A percentile compares a stretch with the other conserved stretches of the same genome.
Conservation (phyloP, 2,113 vertebrate genomes). For the crab-eating macaque (Macaca fascicularis) region DNA sequence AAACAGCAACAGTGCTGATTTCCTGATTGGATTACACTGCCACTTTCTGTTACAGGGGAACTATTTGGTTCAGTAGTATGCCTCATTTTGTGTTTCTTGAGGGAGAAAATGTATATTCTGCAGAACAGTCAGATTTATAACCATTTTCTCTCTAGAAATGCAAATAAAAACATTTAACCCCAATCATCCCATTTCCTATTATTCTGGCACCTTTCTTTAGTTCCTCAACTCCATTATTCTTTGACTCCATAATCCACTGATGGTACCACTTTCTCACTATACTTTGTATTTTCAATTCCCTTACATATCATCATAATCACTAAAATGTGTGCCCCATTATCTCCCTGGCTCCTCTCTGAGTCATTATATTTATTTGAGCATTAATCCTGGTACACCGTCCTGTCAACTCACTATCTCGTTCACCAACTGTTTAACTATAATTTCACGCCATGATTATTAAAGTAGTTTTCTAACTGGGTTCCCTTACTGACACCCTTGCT, state of each 20-base stretch:
- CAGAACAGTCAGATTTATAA: constrained; percentile 12
- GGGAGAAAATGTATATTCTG: background rate
- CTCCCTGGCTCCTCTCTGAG: background rate
- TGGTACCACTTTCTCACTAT: background rate
- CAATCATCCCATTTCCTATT: constrained; percentile 13
- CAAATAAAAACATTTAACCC: background rate
- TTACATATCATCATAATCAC: background rate
- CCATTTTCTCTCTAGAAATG: background rate
- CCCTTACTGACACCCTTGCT: background rate
- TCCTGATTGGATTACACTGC: background rate
- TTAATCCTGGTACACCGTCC: background rate
- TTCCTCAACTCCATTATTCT: background rate
- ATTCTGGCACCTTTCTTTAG: constrained; percentile 17
- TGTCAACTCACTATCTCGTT: background rate
- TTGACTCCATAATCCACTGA: background rate
- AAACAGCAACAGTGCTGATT: background rate
- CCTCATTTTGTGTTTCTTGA: background rate
- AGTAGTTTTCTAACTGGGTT: background rate
- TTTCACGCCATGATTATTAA: background rate
- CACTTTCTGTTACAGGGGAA: background rate
- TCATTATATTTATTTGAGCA: background rate
- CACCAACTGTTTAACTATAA: background rate
- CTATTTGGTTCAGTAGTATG: background rate
- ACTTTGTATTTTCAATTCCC: background rate
- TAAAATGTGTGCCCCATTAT: background rate